These are phyloP conservation scores for Sarotherodon lohbergeri DNA, from an alignment of 2,113 vertebrate genomes.

Conservation along the genomic window DNA sequence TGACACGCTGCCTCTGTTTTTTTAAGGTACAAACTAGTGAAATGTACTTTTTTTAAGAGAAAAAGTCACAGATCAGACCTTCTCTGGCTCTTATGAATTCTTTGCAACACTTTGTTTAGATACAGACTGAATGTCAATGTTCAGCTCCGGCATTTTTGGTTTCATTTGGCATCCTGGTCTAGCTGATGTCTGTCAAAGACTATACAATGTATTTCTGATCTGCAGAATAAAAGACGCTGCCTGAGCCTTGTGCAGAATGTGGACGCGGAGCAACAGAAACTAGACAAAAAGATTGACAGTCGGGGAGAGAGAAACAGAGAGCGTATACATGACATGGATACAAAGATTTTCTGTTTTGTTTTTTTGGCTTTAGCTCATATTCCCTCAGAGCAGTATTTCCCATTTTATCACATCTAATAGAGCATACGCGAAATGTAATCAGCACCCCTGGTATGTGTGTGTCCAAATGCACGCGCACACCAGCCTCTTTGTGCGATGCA, in stretches of 20 bases:
- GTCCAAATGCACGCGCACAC: not conserved
- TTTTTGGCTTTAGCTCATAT: not conserved
- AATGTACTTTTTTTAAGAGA: not conserved
- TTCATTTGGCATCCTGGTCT: constrained; percentile 21
- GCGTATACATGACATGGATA: constrained; percentile 13
- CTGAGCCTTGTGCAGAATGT: constrained; percentile 12
- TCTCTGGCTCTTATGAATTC: not conserved
- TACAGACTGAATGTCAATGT: constrained; percentile 27
- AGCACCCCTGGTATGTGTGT: not conserved
- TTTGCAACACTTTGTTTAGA: not conserved
- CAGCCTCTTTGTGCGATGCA: not conserved
- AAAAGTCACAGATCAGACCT: not conserved
- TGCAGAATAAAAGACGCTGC: constrained; percentile 31
- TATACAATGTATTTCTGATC: constrained; percentile 44
- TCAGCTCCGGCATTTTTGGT: constrained; percentile 1
- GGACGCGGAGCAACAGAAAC: constrained; percentile 13
- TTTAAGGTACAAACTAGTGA: not conserved
- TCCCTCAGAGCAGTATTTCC: not conserved
- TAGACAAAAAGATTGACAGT: constrained; percentile 23
- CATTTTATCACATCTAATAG: not conserved
- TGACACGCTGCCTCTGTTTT: not conserved
- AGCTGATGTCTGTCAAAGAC: constrained; percentile 42
- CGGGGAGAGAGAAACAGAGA: not conserved
- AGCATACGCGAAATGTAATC: not conserved
- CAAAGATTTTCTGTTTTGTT: not conserved